These are phyloP conservation scores for Sarcophilus harrisii DNA, from an alignment of 2,797 vertebrate species.

Conservation along the genomic window DNA sequence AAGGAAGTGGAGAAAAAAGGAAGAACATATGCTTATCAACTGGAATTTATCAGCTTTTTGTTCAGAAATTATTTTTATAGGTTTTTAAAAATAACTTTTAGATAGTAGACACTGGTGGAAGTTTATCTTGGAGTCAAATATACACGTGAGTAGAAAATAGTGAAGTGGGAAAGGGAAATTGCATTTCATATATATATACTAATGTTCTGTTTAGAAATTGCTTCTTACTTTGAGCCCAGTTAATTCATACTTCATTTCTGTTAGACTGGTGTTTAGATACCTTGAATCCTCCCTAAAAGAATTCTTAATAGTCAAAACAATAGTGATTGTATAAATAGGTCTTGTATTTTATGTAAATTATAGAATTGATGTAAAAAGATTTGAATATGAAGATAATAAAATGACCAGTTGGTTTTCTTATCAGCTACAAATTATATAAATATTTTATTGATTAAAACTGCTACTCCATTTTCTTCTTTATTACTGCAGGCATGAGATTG, in stretches of 20 bases:
- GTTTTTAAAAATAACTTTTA: not conserved
- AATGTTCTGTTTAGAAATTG: conserved; percentile 1
- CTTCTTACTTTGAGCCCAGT: not conserved
- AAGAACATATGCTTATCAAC: not conserved
- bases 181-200: not conserved
- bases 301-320: not conserved
- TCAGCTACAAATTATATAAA: not conserved
- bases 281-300: not conserved
- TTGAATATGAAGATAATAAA: not conserved
- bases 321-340: not conserved
- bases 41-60: not conserved
- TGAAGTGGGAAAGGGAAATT: not conserved
- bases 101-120: not conserved
- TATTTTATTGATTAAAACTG: not conserved
- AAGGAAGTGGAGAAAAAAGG: not conserved
- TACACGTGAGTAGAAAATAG: not conserved
- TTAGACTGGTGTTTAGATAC: not conserved
- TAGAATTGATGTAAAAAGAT: not conserved
- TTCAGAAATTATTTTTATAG: not conserved
- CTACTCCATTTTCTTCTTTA: not conserved
- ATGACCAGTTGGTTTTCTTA: not conserved
- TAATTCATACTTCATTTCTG: not conserved
- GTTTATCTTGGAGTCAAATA: not conserved
- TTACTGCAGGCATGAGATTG: not conserved
- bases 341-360: not conserved